Evolutionary conservation across 2,113 vertebrate species (phyloP).

Genomic region (Rhabdornis inornatus): DNA sequence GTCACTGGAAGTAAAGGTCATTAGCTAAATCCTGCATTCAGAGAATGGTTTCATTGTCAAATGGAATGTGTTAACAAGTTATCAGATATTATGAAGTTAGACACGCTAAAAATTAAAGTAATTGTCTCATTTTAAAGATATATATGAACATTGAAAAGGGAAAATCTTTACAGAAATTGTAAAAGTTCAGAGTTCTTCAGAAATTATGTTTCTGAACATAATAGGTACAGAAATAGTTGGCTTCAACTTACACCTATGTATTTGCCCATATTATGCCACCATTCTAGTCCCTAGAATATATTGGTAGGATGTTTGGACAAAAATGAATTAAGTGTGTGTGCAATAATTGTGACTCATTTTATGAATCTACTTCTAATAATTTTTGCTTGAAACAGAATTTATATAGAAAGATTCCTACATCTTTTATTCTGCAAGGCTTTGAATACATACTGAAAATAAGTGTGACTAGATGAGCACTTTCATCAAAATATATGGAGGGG

Average conservation of each 20-base stretch:
- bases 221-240: neutral
- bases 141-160: neutral
- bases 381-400: neutral
- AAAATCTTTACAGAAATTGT: neutral
- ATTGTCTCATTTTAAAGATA: neutral
- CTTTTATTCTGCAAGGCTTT: neutral
- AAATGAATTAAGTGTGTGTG: neutral
- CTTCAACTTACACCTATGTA: neutral
- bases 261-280: neutral
- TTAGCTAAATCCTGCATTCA: neutral
- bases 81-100: neutral
- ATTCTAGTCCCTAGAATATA: neutral
- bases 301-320: neutral
- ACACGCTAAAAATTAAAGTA: neutral
- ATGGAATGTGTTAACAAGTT: neutral
- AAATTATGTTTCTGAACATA: neutral
- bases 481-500: neutral
- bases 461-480: neutral
- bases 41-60: neutral
- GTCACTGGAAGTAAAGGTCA: neutral
- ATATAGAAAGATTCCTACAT: neutral
- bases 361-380: neutral
- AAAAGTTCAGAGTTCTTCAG: neutral
- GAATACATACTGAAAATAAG: neutral
- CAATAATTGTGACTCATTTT: neutral